These are phyloP conservation scores for Chrysina gloriosa DNA, from an alignment of 2,888 invertebrate species.

Conservation along the genomic window DNA sequence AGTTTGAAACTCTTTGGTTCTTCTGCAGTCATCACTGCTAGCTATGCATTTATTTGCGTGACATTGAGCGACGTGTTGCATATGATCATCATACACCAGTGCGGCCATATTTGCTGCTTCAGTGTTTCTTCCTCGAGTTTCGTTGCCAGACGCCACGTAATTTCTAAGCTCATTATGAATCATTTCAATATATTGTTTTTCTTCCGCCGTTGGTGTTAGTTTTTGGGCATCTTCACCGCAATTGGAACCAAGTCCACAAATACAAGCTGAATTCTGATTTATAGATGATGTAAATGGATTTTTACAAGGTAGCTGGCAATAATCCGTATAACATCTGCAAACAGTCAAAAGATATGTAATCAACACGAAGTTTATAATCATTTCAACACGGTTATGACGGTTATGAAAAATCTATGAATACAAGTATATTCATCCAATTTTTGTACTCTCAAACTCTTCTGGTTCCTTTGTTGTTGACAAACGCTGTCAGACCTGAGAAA, in stretches of 20 bases:
- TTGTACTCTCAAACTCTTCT: no score
- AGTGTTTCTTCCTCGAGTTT: slow-evolving; percentile 12
- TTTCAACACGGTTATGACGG: not conserved
- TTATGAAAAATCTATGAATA: not conserved
- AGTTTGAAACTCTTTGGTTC: slow-evolving; percentile 19
- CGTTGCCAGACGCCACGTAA: slow-evolving; percentile 20
- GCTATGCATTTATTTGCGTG: slow-evolving; percentile 30
- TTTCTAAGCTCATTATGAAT: slow-evolving; percentile 27
- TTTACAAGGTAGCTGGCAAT: slow-evolving; percentile 23
- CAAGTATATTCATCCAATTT: no score
- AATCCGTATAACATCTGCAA: not conserved
- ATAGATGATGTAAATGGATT: slow-evolving; percentile 7
- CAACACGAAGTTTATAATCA: not conserved
- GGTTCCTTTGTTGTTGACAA: no score
- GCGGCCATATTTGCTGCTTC: slow-evolving; percentile 29
- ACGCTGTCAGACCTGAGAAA: no score
- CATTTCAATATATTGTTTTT: slow-evolving; percentile 18
- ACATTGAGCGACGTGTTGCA: slow-evolving; percentile 37
- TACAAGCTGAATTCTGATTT: slow-evolving; percentile 23
- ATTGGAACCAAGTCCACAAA: not conserved
- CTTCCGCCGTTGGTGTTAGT: slow-evolving; percentile 12
- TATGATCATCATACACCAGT: slow-evolving; percentile 18
- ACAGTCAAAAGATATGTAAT: not conserved
- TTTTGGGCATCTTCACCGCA: slow-evolving; percentile 11
- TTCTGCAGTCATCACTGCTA: slow-evolving; percentile 27